These are phyloP conservation scores for Sarcophaga carnaria DNA, from an alignment of 2,888 invertebrate species.

Conservation along the genomic window DNA sequence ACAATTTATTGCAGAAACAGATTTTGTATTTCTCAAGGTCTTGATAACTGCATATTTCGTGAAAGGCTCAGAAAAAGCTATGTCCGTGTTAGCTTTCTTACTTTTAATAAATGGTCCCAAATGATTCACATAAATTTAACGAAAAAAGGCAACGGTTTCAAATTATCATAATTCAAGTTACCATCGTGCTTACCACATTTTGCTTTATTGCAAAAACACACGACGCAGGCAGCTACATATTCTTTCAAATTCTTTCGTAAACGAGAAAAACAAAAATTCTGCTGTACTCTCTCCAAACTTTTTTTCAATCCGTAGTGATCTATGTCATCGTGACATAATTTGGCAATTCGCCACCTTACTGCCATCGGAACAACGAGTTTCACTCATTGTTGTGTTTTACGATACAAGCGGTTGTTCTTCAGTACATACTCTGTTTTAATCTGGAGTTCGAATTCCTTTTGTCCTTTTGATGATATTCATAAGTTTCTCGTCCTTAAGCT, in stretches of 20 bases:
- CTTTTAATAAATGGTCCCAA: too few species aligned
- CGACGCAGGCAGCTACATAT: conserved; percentile 21
- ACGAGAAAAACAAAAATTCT: conserved; percentile 61
- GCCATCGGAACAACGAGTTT: conserved; percentile 59
- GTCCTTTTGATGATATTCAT: neutral
- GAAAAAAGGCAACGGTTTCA: conserved; percentile 6
- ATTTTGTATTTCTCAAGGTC: conserved; percentile 62
- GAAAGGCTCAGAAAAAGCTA: conserved; percentile 56
- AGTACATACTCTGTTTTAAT: conserved; percentile 25
- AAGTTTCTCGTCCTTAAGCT: conserved; percentile 36
- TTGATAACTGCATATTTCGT: conserved; percentile 45
- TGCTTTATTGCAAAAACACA: conserved; percentile 46
- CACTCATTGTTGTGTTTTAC: conserved; percentile 1
- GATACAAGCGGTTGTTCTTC: conserved; percentile 33
- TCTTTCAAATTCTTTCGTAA: conserved; percentile 22
- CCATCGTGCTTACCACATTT: conserved; percentile 48
- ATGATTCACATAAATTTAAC: conserved; percentile 8
- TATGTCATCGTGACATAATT: conserved; percentile 59
- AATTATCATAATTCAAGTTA: neutral
- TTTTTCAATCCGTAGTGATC: conserved; percentile 68
- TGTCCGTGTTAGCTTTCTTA: conserved; percentile 44
- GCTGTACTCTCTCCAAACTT: conserved; percentile 49
- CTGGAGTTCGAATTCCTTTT: conserved; percentile 4
- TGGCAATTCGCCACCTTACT: conserved; percentile 54
- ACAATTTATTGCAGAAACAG: conserved; percentile 51